Evolutionary conservation across 1,140 invertebrate genomes (phyloP), one percentile per base, ranked within the genome.

Genomic region (Stenopsyche tienmushanensis): DNA sequence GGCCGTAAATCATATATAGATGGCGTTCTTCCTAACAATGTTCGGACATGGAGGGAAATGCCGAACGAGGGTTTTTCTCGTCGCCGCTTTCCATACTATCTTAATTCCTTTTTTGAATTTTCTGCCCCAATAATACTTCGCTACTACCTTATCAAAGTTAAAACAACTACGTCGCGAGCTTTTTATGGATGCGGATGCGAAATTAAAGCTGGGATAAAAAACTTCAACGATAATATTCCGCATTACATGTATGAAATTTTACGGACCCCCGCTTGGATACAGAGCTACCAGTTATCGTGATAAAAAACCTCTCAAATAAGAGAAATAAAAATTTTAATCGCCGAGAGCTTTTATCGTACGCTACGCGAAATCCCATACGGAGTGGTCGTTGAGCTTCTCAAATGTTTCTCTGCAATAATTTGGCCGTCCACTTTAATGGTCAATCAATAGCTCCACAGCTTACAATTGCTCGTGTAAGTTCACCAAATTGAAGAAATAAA

Each of bases 291-390:
- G 20, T 47, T 20, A n/a, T 8, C 45, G 45, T 17, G 29, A 34
- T 34, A 34, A 64, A 57, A 55, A 55, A 54, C 23, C 52, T 57
- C 39, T 59, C 55, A 50, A 59, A 65, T 41, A 41, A n/a, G 54
- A 58, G 53, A 54, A 65, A 65, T 65, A 65, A 58, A 47, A 65
- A 59, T 65, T 65, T 65, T 65, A 65, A 65, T 65, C 64, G 57
- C 54, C 41, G 63, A 64, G 63, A 44, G 62, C 55, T 65, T 65
- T 65, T 65, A 65, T 65, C 64, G 55, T 53, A 53, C 10, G 44
- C 44, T 47, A 5, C 44, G 44, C 8, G 44, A 15, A 15, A 34
- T 34, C 13, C 29, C n/a, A n/a, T n/a, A n/a, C n/a, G n/a, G n/a
- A n/a, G n/a, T n/a, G n/a, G n/a, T n/a, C n/a, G n/a, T n/a, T n/a